A percentile compares a stretch with the other conserved stretches of the same genome.
These are phyloP conservation scores for Pollicipes pollicipes DNA, from an alignment of 1,140 invertebrate species.

Conservation along the genomic window DNA sequence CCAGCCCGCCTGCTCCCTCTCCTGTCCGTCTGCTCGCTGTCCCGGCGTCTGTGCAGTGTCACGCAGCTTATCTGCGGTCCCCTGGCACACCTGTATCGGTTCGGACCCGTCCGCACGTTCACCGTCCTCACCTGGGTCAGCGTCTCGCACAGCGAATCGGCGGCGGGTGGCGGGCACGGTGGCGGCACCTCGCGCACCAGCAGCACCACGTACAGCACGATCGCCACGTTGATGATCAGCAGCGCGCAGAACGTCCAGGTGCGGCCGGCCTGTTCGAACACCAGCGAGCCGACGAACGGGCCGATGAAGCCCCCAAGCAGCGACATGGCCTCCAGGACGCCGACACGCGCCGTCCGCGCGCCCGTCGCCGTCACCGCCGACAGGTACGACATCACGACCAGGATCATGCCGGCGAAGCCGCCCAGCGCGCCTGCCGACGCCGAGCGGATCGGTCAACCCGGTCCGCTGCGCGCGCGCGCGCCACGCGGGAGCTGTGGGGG, in stretches of 20 bases:
- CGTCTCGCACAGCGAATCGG: constrained; percentile 7
- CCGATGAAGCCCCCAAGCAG: constrained; percentile 31
- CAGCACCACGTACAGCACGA: constrained; percentile 26
- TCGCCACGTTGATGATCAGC: constrained; percentile 21
- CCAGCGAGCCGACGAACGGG: constrained; percentile 26
- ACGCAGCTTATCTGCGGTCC: no score
- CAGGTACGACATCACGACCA: constrained; percentile 32
- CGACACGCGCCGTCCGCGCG: constrained; percentile 27
- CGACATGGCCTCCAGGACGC: constrained; percentile 31
- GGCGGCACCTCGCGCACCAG: constrained; percentile 21
- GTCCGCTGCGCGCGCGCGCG: no score
- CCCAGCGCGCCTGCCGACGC: constrained; percentile 28
- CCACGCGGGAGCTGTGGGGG: no score
- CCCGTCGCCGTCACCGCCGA: constrained; percentile 22
- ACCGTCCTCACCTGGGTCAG: constrained; percentile 11
- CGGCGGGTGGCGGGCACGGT: constrained; percentile 2
- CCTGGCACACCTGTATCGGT: no score
- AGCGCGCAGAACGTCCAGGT: constrained; percentile 25
- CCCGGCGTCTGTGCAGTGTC: no score
- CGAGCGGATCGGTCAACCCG: no score
- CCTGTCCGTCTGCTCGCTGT: no score
- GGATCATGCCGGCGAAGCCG: constrained; percentile 28
- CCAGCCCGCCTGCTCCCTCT: no score
- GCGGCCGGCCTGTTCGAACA: constrained; percentile 25
- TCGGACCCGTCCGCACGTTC: no score